phyloP scores from a whole-genome alignment of 1,140 invertebrate genomes.

The Lamellibrachia luymesi region DNA sequence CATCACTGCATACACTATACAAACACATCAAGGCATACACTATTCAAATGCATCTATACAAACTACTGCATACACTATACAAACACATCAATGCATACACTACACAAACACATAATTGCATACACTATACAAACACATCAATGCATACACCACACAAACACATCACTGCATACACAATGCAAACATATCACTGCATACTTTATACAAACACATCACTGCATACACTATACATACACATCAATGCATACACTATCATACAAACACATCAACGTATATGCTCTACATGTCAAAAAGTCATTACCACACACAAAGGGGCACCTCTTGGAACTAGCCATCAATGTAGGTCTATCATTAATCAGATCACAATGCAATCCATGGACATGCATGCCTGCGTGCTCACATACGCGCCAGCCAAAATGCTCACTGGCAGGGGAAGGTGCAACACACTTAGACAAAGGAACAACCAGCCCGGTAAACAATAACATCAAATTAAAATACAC shows the following conservation, averaged over 20 bases:
- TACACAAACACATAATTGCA: too few relatives aligned
- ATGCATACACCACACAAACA: too few relatives aligned
- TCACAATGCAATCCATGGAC: not conserved
- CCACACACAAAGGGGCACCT: not conserved
- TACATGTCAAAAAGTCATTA: not conserved
- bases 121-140: too few relatives aligned
- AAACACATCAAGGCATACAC: too few relatives aligned
- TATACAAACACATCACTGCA: too few relatives aligned
- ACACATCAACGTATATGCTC: not conserved
- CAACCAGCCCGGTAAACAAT: not conserved
- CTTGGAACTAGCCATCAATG: not conserved
- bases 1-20: too few relatives aligned
- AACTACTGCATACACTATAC: too few relatives aligned
- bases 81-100: too few relatives aligned
- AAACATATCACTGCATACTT: too few relatives aligned
- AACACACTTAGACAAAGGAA: not conserved
- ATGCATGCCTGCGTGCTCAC: not conserved
- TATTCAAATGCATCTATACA: too few relatives aligned
- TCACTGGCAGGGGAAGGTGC: not conserved
- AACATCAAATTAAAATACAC: not conserved
- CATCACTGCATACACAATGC: too few relatives aligned
- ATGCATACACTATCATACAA: not conserved
- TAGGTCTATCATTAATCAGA: not conserved
- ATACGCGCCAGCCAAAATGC: not conserved
- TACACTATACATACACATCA: not conserved